Evolutionary conservation across 2,113 vertebrate species (phyloP), one percentile per base, ranked within the genome.

Genomic region (Shinisaurus crocodilurus): DNA sequence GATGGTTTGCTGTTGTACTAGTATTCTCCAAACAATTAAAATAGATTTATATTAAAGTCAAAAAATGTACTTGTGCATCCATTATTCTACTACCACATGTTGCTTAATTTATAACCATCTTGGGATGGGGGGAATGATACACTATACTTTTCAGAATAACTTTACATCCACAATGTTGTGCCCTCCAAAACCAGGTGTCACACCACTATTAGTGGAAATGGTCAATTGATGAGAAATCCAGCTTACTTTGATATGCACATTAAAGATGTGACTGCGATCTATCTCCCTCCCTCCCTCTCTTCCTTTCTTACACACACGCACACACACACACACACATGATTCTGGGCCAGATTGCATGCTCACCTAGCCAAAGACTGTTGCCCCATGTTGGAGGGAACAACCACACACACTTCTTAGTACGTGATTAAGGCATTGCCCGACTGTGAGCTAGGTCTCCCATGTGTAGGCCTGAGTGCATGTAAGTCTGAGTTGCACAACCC

Each of bases 221-320:
- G 43, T 37, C 70, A 75, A 54, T 16, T 40, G 5, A 34, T 40
- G 45, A 93, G 92, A 93, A 96, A 95, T 91, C 75, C 89, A 95
- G 72, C 69, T 85, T 67, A 88, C 92, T 95, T 95, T 96, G 93
- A 96, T 92, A 95, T 92, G 89, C 87, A 79, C 92, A n/a, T 43
- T 79, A 79, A 79, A 23, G 20, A 79, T 48, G 76, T 79, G 45
- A 27, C 76, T 79, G 25, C 25, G 32, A 27, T 50, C 23, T 45
- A 13, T 16, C 12, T 8, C 75, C 8, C 37, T 40, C 74, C 40
- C 40, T 75, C 15, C 9, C 74, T 40, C 40, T 40, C 70, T 15
- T n/a, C 10, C 32, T 15, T 25, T 9, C 4, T 48, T 29, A 25
- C 43, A 25, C 16, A 45, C 40, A 50, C 48, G 8, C 48, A 50